These are phyloP conservation scores for Trichonephila clavata DNA, from an alignment of 1,140 invertebrate genomes.

Conservation along the genomic window DNA sequence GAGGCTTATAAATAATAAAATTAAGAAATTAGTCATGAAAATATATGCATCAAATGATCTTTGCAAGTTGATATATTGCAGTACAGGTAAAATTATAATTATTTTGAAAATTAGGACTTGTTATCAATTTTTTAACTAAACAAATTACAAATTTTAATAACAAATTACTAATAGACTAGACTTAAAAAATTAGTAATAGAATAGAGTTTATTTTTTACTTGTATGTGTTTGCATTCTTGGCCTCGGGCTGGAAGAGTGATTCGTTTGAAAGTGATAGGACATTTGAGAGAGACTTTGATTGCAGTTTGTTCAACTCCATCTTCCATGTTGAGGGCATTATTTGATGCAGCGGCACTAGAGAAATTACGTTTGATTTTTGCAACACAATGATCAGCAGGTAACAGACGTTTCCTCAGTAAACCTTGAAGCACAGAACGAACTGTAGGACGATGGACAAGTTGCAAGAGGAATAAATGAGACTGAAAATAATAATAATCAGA, in stretches of 20 bases:
- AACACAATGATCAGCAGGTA: conserved; percentile 95
- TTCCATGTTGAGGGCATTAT: conserved; percentile 65
- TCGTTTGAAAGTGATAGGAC: conserved; percentile 96
- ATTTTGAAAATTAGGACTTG: too few species aligned
- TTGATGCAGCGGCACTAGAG: conserved; percentile 83
- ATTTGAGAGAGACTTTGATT: conserved; percentile 94
- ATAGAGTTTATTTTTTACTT: conserved; percentile 81
- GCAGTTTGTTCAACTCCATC: conserved; percentile 91
- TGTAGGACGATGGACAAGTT: conserved; percentile 96
- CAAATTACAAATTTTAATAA: too few species aligned
- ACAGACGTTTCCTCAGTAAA: conserved; percentile 91
- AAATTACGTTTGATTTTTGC: conserved; percentile 98
- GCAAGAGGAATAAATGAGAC: conserved; percentile 97
- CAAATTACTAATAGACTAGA: too few species aligned
- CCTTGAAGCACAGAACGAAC: conserved; percentile 95
- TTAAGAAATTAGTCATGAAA: too few species aligned
- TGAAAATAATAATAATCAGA: conserved; percentile 83
- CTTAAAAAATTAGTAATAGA: not conserved
- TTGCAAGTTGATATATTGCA: too few species aligned
- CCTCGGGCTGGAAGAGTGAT: conserved; percentile 95
- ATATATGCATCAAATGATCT: too few species aligned
- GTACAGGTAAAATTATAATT: too few species aligned
- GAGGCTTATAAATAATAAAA: too few species aligned
- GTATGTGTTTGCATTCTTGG: conserved; percentile 97
- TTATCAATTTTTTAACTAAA: too few species aligned